These are phyloP conservation scores for Micronycteris hirsuta DNA, from an alignment of 2,113 vertebrate species.

Conservation along the genomic window DNA sequence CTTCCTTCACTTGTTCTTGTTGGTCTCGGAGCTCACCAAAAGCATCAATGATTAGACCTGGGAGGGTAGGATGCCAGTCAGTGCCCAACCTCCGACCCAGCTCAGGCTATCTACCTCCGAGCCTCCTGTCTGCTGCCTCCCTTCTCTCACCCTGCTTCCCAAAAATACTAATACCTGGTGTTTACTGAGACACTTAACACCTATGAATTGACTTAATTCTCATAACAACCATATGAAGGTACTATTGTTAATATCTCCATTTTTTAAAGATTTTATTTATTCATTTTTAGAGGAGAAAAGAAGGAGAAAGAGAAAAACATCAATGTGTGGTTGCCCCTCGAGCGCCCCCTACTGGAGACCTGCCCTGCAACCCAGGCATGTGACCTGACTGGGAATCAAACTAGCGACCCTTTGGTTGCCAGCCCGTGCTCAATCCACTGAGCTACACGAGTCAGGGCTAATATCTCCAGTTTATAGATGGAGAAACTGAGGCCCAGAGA, in stretches of 20 bases:
- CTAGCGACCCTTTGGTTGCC: too few relatives aligned
- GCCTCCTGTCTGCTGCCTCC: not conserved
- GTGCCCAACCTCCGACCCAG: not conserved
- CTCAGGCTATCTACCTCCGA: not conserved
- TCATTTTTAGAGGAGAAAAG: too few relatives aligned
- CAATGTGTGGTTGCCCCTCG: too few relatives aligned
- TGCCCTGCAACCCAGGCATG: too few relatives aligned
- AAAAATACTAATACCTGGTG: not conserved
- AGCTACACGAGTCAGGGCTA: too few relatives aligned
- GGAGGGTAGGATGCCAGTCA: not conserved
- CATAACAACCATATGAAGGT: not conserved
- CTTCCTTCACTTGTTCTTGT: constrained; percentile 94
- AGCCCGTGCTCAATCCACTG: too few relatives aligned
- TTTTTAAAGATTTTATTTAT: too few relatives aligned
- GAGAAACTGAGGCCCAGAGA: not conserved
- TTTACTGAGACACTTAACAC: not conserved
- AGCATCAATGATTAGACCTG: constrained; percentile 92
- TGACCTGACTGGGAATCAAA: too few relatives aligned
- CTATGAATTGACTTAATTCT: not conserved
- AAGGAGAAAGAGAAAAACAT: too few relatives aligned
- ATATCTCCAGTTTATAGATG: not conserved
- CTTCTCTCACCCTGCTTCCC: not conserved
- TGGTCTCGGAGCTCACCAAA: constrained; percentile 94
- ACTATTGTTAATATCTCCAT: not conserved
- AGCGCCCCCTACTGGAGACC: too few relatives aligned